Evolutionary conservation across 1,140 invertebrate species (phyloP), one percentile per base, ranked within the genome.

Genomic region (Cotesia vestalis): DNA sequence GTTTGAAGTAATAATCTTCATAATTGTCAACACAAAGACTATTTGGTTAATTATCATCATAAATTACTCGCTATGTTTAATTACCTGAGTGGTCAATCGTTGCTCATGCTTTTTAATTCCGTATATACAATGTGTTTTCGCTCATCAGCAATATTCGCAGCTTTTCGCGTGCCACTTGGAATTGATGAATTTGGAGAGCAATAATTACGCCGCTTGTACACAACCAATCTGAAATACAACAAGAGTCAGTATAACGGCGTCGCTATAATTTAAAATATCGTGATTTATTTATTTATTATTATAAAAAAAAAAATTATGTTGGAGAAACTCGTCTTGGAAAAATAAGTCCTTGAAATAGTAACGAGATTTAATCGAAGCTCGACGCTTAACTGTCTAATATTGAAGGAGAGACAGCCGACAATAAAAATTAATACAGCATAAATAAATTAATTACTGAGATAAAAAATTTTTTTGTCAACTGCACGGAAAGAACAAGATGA

Each of bases 151-250:
- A 76, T 57, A n/a, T 52, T n/a, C 0, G 67, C 72, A n/a, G 73
- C 35, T 12, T 73, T 79, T 11, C 78, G 73, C 35, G 72, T 81
- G 63, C 81, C 78, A 5, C 75, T 74, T 78, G 81, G 80, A 63
- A 80, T 85, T 20, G 83, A 80, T 5, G 83, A 79, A 0, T 78
- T 80, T 0, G 84, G 81, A 0, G 76, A 73, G 69, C 83, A 83
- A 40, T 87, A 85, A 53, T 86, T 79, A 4, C 85, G 78, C 46
- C 83, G 79, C 66, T 86, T 87, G 76, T 87, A 87, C 77, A 87
- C 71, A 62, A 86, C 83, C 76, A 84, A 78, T 46, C 85, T 87
- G 80, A 8, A 72, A 78, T 76, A 55, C 57, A 67, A 70, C 74
- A 27, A 69, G 9, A 72, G 38, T 51, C 35, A 27, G 27, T 27